These are phyloP conservation scores for Cyclophora albipunctata DNA, from an alignment of 2,888 invertebrate genomes.

Conservation along the genomic window DNA sequence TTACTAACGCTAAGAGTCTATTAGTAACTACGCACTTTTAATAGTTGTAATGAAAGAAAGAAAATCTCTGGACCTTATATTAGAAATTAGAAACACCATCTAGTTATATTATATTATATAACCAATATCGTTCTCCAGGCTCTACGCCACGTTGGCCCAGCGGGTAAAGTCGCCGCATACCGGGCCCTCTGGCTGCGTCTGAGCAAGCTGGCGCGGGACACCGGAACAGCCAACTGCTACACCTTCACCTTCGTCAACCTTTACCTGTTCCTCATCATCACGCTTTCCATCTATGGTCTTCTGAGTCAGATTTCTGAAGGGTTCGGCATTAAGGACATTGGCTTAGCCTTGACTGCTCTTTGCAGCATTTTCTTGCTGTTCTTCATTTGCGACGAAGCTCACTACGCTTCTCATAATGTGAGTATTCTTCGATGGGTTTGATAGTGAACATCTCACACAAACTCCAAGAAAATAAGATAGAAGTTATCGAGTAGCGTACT, in stretches of 20 bases:
- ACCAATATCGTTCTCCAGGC: constrained; percentile 47
- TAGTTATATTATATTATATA: too few relatives aligned
- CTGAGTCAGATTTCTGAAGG: constrained; percentile 84
- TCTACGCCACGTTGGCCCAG: constrained; percentile 80
- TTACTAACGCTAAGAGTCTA: too few relatives aligned
- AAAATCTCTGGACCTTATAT: too few relatives aligned
- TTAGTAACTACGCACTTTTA: too few relatives aligned
- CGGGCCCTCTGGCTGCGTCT: constrained; percentile 82
- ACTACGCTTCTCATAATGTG: constrained; percentile 83
- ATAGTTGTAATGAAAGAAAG: too few relatives aligned
- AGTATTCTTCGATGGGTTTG: constrained; percentile 28
- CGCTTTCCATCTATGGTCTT: constrained; percentile 83
- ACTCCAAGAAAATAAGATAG: too few relatives aligned
- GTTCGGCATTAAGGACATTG: constrained; percentile 82
- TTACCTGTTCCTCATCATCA: constrained; percentile 82
- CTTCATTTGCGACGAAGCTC: constrained; percentile 83
- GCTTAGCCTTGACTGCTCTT: constrained; percentile 79
- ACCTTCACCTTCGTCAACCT: constrained; percentile 80
- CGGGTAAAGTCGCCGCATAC: constrained; percentile 81
- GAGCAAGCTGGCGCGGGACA: constrained; percentile 79
- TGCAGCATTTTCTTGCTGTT: constrained; percentile 80
- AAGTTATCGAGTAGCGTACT: neutral
- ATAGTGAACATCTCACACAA: too few relatives aligned
- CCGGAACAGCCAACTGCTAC: constrained; percentile 81
- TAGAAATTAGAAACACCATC: too few relatives aligned